These are phyloP conservation scores for Pagetopsis macropterus DNA, from an alignment of 2,797 vertebrate genomes.

Conservation along the genomic window DNA sequence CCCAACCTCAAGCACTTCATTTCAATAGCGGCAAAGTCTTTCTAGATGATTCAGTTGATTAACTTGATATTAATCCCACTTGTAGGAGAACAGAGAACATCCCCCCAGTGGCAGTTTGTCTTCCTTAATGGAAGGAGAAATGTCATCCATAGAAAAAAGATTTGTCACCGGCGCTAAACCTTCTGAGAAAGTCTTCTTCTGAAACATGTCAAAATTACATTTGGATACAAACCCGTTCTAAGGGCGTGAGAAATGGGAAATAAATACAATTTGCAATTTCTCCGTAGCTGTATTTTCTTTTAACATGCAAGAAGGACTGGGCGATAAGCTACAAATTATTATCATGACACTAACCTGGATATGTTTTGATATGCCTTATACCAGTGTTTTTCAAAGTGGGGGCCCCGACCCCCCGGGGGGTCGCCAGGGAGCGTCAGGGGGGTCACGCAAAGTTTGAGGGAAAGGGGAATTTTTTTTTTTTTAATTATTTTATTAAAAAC, in stretches of 20 bases:
- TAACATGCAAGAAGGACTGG: neutral
- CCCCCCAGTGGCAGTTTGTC: conserved; percentile 2
- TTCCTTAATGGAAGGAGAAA: conserved; percentile 19
- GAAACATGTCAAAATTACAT: neutral
- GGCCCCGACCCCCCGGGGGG: too few relatives aligned
- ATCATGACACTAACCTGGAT: neutral
- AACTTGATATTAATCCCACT: conserved; percentile 60
- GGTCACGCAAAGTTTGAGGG: too few relatives aligned
- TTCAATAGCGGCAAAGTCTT: conserved; percentile 52
- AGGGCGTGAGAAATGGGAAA: neutral
- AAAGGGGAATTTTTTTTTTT: too few relatives aligned
- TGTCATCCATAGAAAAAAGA: conserved; percentile 17
- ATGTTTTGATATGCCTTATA: neutral
- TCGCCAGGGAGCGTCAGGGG: too few relatives aligned
- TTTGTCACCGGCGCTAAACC: neutral
- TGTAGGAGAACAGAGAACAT: conserved; percentile 41
- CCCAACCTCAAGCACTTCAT: conserved; percentile 66
- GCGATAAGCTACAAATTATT: neutral
- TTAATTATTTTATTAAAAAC: too few relatives aligned
- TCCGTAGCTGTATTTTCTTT: neutral
- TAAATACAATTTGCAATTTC: neutral
- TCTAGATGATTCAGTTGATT: conserved; percentile 58
- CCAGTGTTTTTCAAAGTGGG: too few relatives aligned
- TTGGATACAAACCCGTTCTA: conserved; percentile 3
- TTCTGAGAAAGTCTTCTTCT: conserved; percentile 4